Conservation (phyloP, 2,888 invertebrate species). For the Drosophila mulleri region DNA sequence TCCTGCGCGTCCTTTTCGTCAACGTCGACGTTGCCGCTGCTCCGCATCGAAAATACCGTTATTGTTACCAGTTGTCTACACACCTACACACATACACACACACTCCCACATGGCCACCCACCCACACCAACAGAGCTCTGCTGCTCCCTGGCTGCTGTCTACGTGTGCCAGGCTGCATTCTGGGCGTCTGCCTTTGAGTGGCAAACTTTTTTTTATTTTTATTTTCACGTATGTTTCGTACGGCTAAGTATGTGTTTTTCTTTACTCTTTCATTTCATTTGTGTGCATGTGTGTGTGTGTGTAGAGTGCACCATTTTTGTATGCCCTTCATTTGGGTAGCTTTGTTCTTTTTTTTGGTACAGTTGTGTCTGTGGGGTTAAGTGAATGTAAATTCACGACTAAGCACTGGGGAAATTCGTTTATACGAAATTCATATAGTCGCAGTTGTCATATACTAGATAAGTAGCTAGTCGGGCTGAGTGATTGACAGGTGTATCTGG, state of each 20-base stretch:
- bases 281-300: conserved; percentile 23
- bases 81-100: conserved; percentile 33
- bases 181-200: conserved; percentile 74
- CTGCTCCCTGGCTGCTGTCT: conserved; percentile 36
- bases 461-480: neutral
- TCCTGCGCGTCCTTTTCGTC: conserved; percentile 74
- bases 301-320: conserved; percentile 60
- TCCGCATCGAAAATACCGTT: conserved; percentile 79
- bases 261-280: conserved; percentile 10
- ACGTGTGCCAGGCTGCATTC: conserved; percentile 62
- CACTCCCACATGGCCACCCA: conserved; percentile 1
- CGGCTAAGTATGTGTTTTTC: conserved; percentile 49
- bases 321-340: conserved; percentile 75
- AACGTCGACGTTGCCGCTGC: conserved; percentile 47
- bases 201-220: conserved; percentile 73
- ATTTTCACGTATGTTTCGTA: conserved; percentile 52
- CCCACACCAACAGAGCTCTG: neutral
- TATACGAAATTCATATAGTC: conserved; percentile 21
- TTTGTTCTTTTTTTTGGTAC: conserved; percentile 73
- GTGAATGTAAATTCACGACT: conserved; percentile 51
- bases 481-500: conserved; percentile 1
- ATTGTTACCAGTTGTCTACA: conserved; percentile 78
- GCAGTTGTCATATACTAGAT: conserved; percentile 4
- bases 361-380: conserved; percentile 73
- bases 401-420: conserved; percentile 37